Percentiles rank a stretch among this genome's conserved stretches.
Evolutionary conservation across 2,797 vertebrate species (phyloP).

Genomic region (Adrianichthys oophorus): DNA sequence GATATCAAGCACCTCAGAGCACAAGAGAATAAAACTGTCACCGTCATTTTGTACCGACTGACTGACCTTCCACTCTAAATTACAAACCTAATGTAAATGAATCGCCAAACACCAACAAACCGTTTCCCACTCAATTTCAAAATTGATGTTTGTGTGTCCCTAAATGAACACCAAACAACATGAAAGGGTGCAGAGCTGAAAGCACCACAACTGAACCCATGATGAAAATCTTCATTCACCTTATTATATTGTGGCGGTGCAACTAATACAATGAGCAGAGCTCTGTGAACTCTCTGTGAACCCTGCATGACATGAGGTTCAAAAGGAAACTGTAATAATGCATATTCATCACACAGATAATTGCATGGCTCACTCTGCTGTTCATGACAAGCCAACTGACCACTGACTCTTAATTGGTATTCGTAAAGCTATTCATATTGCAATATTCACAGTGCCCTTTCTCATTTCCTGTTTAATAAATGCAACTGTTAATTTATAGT

Average conservation of each 20-base stretch:
- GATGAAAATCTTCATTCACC: constrained; percentile 55
- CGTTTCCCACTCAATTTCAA: constrained; percentile 38
- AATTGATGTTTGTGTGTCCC: constrained; percentile 41
- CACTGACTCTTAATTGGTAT: constrained; percentile 61
- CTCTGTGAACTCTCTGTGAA: constrained; percentile 56
- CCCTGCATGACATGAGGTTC: constrained; percentile 45
- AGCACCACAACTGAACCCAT: constrained; percentile 40
- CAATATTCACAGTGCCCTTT: constrained; percentile 53
- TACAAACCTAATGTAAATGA: constrained; percentile 40
- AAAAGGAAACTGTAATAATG: constrained; percentile 55
- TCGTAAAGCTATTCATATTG: constrained; percentile 51
- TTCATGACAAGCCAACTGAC: constrained; percentile 62
- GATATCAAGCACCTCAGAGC: constrained; percentile 12
- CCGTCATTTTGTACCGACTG: constrained; percentile 17
- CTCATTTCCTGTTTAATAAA: constrained; percentile 65
- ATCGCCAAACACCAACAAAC: constrained; percentile 29
- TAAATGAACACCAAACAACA: constrained; percentile 41
- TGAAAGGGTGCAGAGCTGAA: constrained; percentile 22
- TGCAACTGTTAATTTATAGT: constrained; percentile 64
- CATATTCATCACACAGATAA: constrained; percentile 69
- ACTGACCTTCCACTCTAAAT: constrained; percentile 32
- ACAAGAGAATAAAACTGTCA: constrained; percentile 27
- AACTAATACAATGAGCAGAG: constrained; percentile 38
- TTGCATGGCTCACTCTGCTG: constrained; percentile 49
- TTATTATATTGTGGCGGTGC: constrained; percentile 36